Percentiles rank a stretch among this genome's conserved stretches.
Conservation (phyloP, 1,140 invertebrate genomes). For the Melanaphis sacchari region DNA sequence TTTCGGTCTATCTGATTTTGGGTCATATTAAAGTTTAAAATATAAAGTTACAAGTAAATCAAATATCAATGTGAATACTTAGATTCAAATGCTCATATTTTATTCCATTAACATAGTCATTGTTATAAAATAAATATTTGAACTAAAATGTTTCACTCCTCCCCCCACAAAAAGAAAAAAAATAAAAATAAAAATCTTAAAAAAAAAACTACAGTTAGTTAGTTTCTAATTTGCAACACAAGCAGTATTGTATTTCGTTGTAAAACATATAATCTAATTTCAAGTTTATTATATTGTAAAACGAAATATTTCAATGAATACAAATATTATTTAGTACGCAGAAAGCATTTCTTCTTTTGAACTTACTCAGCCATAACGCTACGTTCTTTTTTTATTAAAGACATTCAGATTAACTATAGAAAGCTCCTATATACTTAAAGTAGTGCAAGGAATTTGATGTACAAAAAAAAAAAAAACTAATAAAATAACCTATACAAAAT, state of each 20-base stretch:
- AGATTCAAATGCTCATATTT: not conserved
- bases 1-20: too few relatives aligned
- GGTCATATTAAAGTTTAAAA: not conserved
- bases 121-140: not conserved
- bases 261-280: not conserved
- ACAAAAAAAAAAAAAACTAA: not conserved
- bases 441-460: not conserved
- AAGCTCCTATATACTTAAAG: not conserved
- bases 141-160: not conserved
- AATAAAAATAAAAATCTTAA: not conserved
- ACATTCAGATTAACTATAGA: not conserved
- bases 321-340: not conserved
- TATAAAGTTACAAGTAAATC: not conserved
- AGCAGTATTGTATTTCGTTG: not conserved
- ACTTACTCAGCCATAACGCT: not conserved
- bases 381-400: not conserved
- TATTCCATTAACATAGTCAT: not conserved
- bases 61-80: not conserved
- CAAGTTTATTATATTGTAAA: not conserved
- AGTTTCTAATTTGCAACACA: not conserved
- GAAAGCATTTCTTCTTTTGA: not conserved
- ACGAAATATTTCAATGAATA: slow-evolving; percentile 20
- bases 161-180: not conserved
- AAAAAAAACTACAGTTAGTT: not conserved
- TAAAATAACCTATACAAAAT: not conserved